Conservation (phyloP, 2,113 vertebrate species). For the Paraplagusia blochii region DNA sequence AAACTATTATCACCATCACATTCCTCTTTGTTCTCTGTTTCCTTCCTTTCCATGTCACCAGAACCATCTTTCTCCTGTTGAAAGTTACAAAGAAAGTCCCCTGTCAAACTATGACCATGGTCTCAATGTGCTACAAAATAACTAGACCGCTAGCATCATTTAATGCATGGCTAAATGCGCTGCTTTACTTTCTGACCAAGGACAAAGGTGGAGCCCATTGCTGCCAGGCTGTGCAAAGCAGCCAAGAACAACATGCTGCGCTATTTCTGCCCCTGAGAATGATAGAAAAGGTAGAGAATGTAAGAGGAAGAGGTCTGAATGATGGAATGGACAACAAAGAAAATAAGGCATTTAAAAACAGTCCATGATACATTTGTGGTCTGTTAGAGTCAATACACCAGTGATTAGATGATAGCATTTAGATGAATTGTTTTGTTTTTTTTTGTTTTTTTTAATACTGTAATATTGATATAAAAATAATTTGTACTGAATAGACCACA, state of each 20-base stretch:
- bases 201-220: slow-evolving; percentile 71
- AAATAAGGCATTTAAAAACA: slow-evolving; percentile 43
- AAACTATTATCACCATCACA: slow-evolving; percentile 82
- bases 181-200: slow-evolving; percentile 83
- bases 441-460: too few species aligned
- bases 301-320: slow-evolving; percentile 45
- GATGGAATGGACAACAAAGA: slow-evolving; percentile 44
- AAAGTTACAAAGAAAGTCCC: slow-evolving; percentile 72
- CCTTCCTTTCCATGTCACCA: slow-evolving; percentile 82
- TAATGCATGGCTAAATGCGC: slow-evolving; percentile 82
- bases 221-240: slow-evolving; percentile 55
- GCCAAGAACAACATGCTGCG: slow-evolving; percentile 46
- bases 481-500: too few species aligned
- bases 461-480: too few species aligned
- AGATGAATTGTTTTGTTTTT: too few species aligned
- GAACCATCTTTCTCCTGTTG: slow-evolving; percentile 77
- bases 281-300: slow-evolving; percentile 60
- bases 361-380: slow-evolving; percentile 12
- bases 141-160: slow-evolving; percentile 81
- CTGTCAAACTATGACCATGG: slow-evolving; percentile 76
- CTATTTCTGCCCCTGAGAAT: slow-evolving; percentile 63
- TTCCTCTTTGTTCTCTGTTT: slow-evolving; percentile 81
- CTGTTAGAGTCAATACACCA: too few species aligned
- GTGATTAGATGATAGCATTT: too few species aligned
- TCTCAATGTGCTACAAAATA: slow-evolving; percentile 84